These are phyloP conservation scores for Hirtodrosophila trivittata DNA, from an alignment of 2,888 invertebrate genomes.

Conservation along the genomic window DNA sequence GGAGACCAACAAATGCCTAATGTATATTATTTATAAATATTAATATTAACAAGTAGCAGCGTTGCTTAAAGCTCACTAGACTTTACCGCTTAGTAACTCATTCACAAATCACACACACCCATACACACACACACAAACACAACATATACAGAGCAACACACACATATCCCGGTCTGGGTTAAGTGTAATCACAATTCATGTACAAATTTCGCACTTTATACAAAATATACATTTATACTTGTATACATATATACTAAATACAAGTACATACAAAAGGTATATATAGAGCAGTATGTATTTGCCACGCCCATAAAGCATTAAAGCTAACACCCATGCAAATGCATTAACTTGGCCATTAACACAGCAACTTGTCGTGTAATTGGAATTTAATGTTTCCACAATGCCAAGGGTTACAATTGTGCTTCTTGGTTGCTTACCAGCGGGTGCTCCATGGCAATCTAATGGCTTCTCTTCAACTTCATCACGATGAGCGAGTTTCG, in stretches of 20 bases:
- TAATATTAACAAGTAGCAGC: conserved; percentile 43
- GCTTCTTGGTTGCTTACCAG: no score
- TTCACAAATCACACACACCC: conserved; percentile 8
- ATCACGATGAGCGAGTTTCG: conserved; percentile 4
- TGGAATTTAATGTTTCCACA: conserved; percentile 68
- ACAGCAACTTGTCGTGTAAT: conserved; percentile 67
- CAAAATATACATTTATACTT: conserved; percentile 23
- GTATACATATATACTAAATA: conserved; percentile 2
- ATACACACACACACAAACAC: conserved; percentile 12
- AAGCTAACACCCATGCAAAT: conserved; percentile 42
- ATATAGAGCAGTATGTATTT: conserved; percentile 40
- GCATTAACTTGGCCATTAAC: conserved; percentile 77
- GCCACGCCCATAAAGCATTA: conserved; percentile 43
- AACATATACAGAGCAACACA: conserved; percentile 7
- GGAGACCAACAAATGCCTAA: conserved; percentile 48
- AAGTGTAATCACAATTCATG: conserved; percentile 42
- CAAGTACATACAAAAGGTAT: conserved; percentile 39
- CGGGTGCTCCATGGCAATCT: conserved; percentile 19
- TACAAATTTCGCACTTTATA: conserved; percentile 48
- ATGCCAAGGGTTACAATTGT: conserved; percentile 41
- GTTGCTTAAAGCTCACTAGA: conserved; percentile 54
- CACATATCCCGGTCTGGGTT: not conserved
- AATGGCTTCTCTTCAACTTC: conserved; percentile 29
- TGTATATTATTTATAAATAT: conserved; percentile 55
- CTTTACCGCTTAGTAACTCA: conserved; percentile 31